Evolutionary conservation across 2,888 invertebrate genomes (phyloP), one percentile per base, ranked within the genome.

Genomic region (Endomychus coccineus): DNA sequence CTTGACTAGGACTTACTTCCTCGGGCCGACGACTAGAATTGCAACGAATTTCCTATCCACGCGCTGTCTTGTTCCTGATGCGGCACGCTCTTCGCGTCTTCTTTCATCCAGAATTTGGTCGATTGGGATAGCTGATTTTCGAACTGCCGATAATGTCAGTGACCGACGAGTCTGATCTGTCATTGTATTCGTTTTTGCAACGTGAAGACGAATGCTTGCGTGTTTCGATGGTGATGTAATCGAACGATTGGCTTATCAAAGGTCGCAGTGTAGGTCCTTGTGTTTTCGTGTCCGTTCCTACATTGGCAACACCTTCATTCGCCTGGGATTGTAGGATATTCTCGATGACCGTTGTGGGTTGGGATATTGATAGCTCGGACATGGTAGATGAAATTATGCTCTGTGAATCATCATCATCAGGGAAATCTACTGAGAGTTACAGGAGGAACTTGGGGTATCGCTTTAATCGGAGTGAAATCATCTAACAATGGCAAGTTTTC

Each of bases 341-440:
- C 43, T 78, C 70, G 22, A 75, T 70, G 30, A 71, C 58, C 50
- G 74, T 70, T 13, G 78, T 75, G 16, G 78, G 72, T 63, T 79
- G 75, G 56, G 77, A 77, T 61, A 78, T 73, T 36, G 82, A 82
- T 54, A 77, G 73, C 65, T 78, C 80, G 31, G 84, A 84, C 64
- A 84, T 75, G n/a, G 75, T 79, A 16, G 83, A 83, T 11, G 84
- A 85, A 46, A 83, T 68, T 25, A 85, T 72, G 63, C 84, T 84
- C 49, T 82, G 82, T 11, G 77, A 76, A 51, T 81, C 81, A 54
- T 85, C 85, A 31, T 78, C 79, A 39, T 61, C 61, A 3, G 78
- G 77, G 4, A 73, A 58, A 23, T 79, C 78, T 48, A 81, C 82
- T 27, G 28, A 80, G 80, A 3, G 80, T 80, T n/a, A 77, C 80